Percentiles rank a stretch among this genome's conserved stretches.
Evolutionary conservation across 1,140 invertebrate genomes (phyloP).

Genomic region (Drosophila saltans): DNA sequence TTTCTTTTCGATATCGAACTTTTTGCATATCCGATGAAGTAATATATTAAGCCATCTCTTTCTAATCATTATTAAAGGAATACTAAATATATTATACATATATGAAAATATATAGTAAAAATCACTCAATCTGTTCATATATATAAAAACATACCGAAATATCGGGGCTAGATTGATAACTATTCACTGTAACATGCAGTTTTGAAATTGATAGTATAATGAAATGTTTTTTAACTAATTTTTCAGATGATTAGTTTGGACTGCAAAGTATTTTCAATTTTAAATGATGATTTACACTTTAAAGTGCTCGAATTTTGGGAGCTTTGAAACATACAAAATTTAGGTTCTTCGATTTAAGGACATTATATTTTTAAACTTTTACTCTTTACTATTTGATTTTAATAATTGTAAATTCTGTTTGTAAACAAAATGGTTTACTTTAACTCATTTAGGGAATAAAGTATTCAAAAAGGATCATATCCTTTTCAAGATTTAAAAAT

Average conservation of each 20-base stretch:
- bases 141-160: conserved; percentile 2
- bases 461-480: no score
- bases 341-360: no score
- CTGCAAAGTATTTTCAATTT: no score
- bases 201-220: background rate
- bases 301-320: no score
- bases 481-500: no score
- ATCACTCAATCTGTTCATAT: background rate
- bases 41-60: conserved; percentile 49
- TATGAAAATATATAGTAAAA: background rate
- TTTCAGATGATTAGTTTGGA: background rate
- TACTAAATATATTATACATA: background rate
- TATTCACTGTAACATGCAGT: background rate
- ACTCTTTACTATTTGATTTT: no score
- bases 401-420: no score
- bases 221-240: background rate
- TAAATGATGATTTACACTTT: no score
- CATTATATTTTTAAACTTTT: no score
- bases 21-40: conserved; percentile 48
- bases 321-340: no score
- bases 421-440: no score
- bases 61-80: conserved; percentile 21
- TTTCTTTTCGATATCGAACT: conserved; percentile 23
- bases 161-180: background rate
- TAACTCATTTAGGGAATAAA: no score